Evolutionary conservation across 2,888 invertebrate genomes (phyloP), one percentile per base, ranked within the genome.

Genomic region (Dioctria rufipes): DNA sequence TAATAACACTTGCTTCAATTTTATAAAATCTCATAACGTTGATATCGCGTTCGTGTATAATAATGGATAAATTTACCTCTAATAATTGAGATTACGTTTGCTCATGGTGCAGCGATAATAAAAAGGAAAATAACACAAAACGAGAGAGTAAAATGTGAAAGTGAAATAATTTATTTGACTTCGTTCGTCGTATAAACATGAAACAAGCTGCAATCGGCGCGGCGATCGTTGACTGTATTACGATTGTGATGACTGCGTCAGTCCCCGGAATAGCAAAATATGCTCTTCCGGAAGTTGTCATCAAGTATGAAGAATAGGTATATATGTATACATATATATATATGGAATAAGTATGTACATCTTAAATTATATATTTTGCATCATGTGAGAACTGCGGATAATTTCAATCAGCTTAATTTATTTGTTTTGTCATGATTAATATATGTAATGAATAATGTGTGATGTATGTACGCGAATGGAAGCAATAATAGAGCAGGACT

Each of bases 101-200:
- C 54, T 54, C 25, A 25, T 54, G 4, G 54, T n/a, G 6, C 4
- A 4, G n/a, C 54, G 54, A 54, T 54, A 54, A 54, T 54, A 54
- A 54, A 54, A 54, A n/a, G 11, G 54, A 54, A 54, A 54, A 54
- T 6, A 46, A 46, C 6, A 54, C 8, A 54, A 11, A 54, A 54
- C 54, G 11, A 54, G 54, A 11, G 61, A n/a, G 25, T 61, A 61
- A 61, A 61, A 61, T 61, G 61, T 61, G 61, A 61, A 61, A 61
- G 61, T 61, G 61, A 61, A 61, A 61, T 61, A 61, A 61, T 61
- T 54, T 61, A 61, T 61, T 61, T 61, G n/a, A 39, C 61, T 61
- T 61, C 6, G 25, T 61, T 61, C 61, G 61, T 61, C 61, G 61
- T 61, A 61, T 25, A 25, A 25, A 25, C 61, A 61, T 3, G n/a